Percentiles rank a stretch among this genome's conserved stretches.
Conservation (phyloP, 1,140 invertebrate species). For the Pseudomyrmex cubaensis region DNA sequence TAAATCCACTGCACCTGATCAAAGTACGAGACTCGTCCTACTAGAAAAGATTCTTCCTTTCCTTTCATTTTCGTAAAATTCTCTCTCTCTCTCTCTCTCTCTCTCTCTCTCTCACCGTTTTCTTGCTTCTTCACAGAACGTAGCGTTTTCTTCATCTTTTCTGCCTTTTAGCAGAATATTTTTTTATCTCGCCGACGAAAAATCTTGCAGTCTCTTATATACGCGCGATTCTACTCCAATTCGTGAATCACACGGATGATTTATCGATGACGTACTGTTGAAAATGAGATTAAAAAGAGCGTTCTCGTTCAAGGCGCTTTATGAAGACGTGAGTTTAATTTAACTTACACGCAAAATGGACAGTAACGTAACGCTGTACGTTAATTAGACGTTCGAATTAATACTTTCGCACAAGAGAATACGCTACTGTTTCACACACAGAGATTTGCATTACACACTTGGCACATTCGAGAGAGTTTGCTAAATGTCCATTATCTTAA, state of each 20-base stretch:
- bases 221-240: conserved; percentile 17
- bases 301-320: not conserved
- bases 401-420: not conserved
- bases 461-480: too few relatives aligned
- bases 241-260: not conserved
- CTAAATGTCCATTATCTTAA: not conserved
- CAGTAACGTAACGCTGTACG: not conserved
- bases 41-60: conserved; percentile 69
- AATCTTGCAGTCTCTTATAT: not conserved
- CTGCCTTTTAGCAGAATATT: conserved; percentile 60
- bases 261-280: conserved; percentile 1
- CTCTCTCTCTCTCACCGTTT: not conserved
- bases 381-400: not conserved
- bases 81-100: not conserved
- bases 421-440: too few relatives aligned
- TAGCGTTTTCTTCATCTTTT: conserved; percentile 42
- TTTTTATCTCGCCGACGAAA: conserved; percentile 11
- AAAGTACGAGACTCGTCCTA: conserved; percentile 76
- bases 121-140: not conserved
- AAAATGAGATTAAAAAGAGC: not conserved
- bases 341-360: too few relatives aligned
- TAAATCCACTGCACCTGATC: conserved; percentile 80
- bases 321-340: not conserved
- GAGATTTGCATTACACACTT: not conserved
- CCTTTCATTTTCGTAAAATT: conserved; percentile 57